Conservation (phyloP, 2,888 invertebrate genomes). For the Apeira syringaria region DNA sequence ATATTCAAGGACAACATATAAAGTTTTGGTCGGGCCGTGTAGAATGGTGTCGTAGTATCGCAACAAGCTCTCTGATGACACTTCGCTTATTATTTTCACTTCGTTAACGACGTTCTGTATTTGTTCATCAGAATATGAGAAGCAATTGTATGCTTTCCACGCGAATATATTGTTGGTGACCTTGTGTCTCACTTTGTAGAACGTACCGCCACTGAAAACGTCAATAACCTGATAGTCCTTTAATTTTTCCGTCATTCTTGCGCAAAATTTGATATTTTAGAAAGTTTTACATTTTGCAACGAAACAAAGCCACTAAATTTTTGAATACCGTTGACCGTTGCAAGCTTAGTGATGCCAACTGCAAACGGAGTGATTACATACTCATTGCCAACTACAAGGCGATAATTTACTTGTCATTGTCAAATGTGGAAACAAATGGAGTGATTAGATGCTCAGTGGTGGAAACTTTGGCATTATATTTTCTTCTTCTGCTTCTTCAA, state of each 20-base stretch:
- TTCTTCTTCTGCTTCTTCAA: too few relatives aligned
- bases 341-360: conserved; percentile 55
- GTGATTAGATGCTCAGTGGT: too few relatives aligned
- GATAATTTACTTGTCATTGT: too few relatives aligned
- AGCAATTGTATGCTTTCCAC: conserved; percentile 78
- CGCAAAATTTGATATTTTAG: conserved; percentile 23
- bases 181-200: conserved; percentile 81
- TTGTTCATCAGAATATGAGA: conserved; percentile 66
- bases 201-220: conserved; percentile 73
- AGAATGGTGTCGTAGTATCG: conserved; percentile 74
- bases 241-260: conserved; percentile 68
- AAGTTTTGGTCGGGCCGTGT: conserved; percentile 71
- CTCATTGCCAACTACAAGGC: too few relatives aligned
- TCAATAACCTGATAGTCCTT: conserved; percentile 79
- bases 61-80: conserved; percentile 59
- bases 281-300: conserved; percentile 66
- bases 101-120: conserved; percentile 70
- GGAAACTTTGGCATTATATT: too few relatives aligned
- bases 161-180: conserved; percentile 76
- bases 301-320: conserved; percentile 69
- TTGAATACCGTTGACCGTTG: conserved; percentile 67
- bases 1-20: conserved; percentile 76
- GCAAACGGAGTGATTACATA: too few relatives aligned
- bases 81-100: conserved; percentile 69
- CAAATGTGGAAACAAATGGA: too few relatives aligned